These are phyloP conservation scores for Cataglyphis cursor DNA, from an alignment of 2,888 invertebrate genomes.

Conservation along the genomic window DNA sequence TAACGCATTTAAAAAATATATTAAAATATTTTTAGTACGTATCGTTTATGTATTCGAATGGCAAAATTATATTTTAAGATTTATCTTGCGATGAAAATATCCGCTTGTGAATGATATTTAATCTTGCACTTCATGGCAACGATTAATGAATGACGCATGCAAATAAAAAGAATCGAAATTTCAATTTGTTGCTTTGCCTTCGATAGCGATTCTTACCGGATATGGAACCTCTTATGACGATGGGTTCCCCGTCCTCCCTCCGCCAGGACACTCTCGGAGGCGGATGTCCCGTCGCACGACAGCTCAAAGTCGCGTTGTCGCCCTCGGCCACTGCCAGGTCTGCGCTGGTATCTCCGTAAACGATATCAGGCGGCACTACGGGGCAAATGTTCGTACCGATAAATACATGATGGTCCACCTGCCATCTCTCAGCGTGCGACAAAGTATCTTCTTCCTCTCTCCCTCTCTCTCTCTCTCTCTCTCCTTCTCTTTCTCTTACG, in stretches of 20 bases:
- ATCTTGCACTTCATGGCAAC: background rate
- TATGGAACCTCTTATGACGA: conserved; percentile 86
- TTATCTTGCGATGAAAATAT: background rate
- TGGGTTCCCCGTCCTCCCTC: conserved; percentile 89
- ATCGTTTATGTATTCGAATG: too few species aligned
- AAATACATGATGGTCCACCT: conserved; percentile 24
- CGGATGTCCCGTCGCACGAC: conserved; percentile 89
- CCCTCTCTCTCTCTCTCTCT: conserved; percentile 20
- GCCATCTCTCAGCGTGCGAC: background rate
- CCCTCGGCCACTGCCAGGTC: conserved; percentile 89
- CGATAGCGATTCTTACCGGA: conserved; percentile 61
- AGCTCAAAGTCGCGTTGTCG: conserved; percentile 89
- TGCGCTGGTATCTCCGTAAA: conserved; percentile 89
- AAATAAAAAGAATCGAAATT: background rate
- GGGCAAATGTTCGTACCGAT: conserved; percentile 15
- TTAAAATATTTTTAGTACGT: background rate
- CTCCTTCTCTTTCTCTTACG: conserved; percentile 11
- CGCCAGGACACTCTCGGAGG: conserved; percentile 89
- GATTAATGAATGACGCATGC: background rate
- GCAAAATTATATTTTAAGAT: background rate
- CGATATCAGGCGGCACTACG: conserved; percentile 89
- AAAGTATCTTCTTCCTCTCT: conserved; percentile 62
- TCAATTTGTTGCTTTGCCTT: background rate
- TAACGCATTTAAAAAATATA: background rate
- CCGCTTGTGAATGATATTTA: background rate